Evolutionary conservation across 1,140 invertebrate genomes (phyloP).

Genomic region (Bilobella aurantiaca): DNA sequence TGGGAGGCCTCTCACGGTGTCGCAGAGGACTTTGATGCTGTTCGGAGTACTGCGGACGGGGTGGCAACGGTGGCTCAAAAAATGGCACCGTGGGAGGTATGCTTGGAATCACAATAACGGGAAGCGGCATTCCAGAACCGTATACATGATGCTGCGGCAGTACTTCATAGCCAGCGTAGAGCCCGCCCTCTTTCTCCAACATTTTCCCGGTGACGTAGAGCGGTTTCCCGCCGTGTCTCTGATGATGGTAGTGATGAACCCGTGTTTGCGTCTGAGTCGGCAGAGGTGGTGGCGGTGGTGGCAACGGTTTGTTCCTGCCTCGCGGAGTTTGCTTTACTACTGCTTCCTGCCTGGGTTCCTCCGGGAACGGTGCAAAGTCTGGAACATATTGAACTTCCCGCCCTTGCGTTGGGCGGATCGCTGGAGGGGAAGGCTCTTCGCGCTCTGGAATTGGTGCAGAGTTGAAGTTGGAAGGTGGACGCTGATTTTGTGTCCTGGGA

Average conservation of each 20-base stretch:
- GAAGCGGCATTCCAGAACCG: conserved; percentile 30
- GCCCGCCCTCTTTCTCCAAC: conserved; percentile 32
- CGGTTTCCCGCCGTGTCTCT: conserved; percentile 21
- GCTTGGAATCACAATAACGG: conserved; percentile 17
- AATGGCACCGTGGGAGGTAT: background rate
- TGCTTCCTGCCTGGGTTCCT: background rate
- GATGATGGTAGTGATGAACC: no score
- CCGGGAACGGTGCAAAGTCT: background rate
- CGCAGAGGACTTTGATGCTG: background rate
- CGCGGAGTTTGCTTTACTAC: background rate
- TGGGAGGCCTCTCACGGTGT: no score
- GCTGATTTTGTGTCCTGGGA: background rate
- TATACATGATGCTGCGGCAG: conserved; percentile 24
- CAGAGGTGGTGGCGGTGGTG: no score
- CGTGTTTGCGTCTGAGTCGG: no score
- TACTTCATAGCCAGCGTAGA: conserved; percentile 28
- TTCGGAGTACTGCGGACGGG: background rate
- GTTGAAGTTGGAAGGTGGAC: background rate
- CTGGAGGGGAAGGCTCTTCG: background rate
- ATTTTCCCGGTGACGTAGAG: conserved; percentile 30
- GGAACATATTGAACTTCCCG: background rate
- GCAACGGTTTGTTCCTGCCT: background rate
- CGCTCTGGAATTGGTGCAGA: background rate
- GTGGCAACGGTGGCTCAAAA: background rate
- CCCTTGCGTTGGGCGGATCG: background rate